Percentiles rank a stretch among this genome's conserved stretches.
Evolutionary conservation across 92 coral and sea anemone genomes (phyloP).

Genomic region (Chrysogorgia sp.): DNA sequence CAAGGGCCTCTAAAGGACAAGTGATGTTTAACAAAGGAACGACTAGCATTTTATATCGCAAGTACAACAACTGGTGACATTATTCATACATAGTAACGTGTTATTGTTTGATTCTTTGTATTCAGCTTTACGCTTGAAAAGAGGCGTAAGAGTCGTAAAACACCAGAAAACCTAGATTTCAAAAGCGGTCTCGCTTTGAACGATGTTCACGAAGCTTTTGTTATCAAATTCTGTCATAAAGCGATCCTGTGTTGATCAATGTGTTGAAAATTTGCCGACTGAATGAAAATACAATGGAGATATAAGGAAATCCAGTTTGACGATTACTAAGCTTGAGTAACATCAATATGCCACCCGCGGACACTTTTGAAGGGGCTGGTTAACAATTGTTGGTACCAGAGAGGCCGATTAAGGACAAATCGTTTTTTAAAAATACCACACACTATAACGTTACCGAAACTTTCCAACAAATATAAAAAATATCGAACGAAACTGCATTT

Average conservation of each 20-base stretch:
- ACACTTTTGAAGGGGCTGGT: constrained; percentile 14
- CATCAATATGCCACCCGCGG: constrained; percentile 29
- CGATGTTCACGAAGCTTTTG: not conserved
- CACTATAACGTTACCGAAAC: not conserved
- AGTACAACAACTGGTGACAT: constrained; percentile 42
- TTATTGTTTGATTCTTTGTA: constrained; percentile 25
- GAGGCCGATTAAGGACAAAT: not conserved
- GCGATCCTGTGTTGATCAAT: not conserved
- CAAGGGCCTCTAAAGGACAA: constrained; percentile 31
- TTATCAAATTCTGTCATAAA: not conserved
- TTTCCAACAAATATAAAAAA: not conserved
- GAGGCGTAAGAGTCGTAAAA: constrained; percentile 1
- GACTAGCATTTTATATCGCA: constrained; percentile 26
- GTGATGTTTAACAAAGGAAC: constrained; percentile 30
- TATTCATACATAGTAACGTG: constrained; percentile 35
- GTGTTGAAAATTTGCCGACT: not conserved
- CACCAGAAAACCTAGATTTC: constrained; percentile 12
- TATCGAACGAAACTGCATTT: too few species aligned
- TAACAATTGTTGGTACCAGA: constrained; percentile 42
- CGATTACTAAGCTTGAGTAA: not conserved
- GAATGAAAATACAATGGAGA: not conserved
- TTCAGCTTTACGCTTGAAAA: constrained; percentile 46
- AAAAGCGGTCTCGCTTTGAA: not conserved
- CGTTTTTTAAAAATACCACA: too few species aligned
- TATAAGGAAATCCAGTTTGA: not conserved